A percentile compares a stretch with the other conserved stretches of the same genome.
Evolutionary conservation across 2,113 vertebrate species (phyloP).

Genomic region (Rousettus leschenaultii): DNA sequence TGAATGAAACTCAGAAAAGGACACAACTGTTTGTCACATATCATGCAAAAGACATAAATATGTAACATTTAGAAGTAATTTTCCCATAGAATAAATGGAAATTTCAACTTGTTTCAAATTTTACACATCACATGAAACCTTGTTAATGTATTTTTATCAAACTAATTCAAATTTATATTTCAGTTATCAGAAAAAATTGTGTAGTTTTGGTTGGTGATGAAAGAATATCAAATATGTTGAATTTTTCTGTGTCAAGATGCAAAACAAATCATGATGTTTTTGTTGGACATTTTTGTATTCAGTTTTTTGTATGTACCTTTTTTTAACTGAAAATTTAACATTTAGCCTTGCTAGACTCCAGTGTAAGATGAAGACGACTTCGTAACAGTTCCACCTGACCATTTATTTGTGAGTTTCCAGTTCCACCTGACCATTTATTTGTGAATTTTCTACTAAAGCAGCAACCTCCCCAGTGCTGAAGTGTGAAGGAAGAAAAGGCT

Average conservation of each 20-base stretch:
- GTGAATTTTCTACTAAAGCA: neutral
- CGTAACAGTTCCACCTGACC: neutral
- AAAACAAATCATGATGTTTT: slow-evolving; percentile 10
- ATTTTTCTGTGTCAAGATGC: neutral
- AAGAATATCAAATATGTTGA: neutral
- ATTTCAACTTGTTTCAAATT: neutral
- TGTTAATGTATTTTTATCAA: slow-evolving; percentile 28
- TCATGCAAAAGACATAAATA: neutral
- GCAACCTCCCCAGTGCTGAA: neutral
- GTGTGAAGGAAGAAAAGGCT: neutral
- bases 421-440: neutral
- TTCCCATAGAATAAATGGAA: slow-evolving; percentile 18
- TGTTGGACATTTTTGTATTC: slow-evolving; percentile 29
- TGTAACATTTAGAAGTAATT: neutral
- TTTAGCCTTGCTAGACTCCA: slow-evolving; percentile 18
- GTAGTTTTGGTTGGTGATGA: neutral
- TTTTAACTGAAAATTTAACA: slow-evolving; percentile 43
- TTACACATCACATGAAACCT: neutral
- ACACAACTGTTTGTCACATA: neutral
- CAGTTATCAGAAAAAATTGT: slow-evolving; percentile 6
- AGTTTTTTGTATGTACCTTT: slow-evolving; percentile 11
- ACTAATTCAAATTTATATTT: slow-evolving; percentile 44
- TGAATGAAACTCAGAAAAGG: neutral
- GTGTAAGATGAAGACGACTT: neutral
- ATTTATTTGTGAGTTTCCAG: neutral